phyloP scores from a whole-genome alignment of 2,797 vertebrate species.

The Argya squamiceps region DNA sequence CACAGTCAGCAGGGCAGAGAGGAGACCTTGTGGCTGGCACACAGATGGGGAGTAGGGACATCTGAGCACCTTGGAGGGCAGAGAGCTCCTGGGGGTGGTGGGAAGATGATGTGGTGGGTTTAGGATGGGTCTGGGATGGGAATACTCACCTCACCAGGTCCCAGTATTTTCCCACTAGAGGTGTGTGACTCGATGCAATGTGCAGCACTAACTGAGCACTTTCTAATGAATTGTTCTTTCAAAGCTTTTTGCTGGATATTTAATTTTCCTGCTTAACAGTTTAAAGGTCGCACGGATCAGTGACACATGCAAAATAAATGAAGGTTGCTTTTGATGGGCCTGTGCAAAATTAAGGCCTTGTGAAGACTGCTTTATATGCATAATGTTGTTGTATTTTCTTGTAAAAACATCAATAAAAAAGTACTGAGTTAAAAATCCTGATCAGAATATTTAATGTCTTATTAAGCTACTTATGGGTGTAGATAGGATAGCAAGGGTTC shows the following conservation, averaged over 20 bases:
- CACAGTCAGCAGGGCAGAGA: not conserved
- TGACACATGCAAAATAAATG: not conserved
- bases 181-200: not conserved
- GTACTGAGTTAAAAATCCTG: conserved; percentile 27
- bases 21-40: not conserved
- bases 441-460: conserved; percentile 43
- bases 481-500: not conserved
- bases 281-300: not conserved
- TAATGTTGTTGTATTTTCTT: conserved; percentile 8
- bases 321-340: not conserved
- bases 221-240: not conserved
- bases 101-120: not conserved
- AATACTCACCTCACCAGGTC: not conserved
- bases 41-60: not conserved
- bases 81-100: not conserved
- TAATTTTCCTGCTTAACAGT: conserved; percentile 38
- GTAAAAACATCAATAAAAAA: conserved; percentile 8
- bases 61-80: not conserved
- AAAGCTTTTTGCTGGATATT: not conserved
- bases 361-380: conserved; percentile 1
- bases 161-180: not conserved
- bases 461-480: conserved; percentile 5
- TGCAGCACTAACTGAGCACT: not conserved
- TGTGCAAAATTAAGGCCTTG: not conserved
- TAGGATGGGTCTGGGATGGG: not conserved